Base-by-base conservation (phyloP, 1,140 invertebrate genomes). In the Ceratina australensis region DNA sequence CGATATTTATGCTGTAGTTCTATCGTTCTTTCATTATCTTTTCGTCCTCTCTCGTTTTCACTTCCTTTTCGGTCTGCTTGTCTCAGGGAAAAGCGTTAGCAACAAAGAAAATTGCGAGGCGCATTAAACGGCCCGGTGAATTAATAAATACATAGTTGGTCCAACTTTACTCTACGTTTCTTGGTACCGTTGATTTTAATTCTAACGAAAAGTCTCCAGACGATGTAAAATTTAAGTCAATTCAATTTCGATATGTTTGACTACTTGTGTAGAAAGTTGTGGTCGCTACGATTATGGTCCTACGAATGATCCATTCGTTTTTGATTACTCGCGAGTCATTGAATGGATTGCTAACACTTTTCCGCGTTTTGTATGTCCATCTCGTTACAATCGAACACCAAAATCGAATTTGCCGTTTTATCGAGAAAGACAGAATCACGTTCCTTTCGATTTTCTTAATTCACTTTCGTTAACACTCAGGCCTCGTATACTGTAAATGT, bases 361-460 rank as follows among this genome's bases (percentile, higher is more conserved):
- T 52, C 22, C 3, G 0, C 0, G 15, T 2, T n/a, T 10, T 3
- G 2, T 47, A 0, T 22, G 13, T n/a, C 28, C 10, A 1, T 42
- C 22, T 26, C 8, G 72, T 67, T 66, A 20, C 49, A 13, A 52
- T 42, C 16, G 42, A n/a, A 5, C 24, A 10, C 54, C 60, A 49
- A 64, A n/a, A 50, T 65, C 71, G 66, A 69, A 59, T 64, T 75
- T 65, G 52, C n/a, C 47, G 52, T 76, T 82, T 76, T 82, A 77
- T 81, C 79, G 79, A 82, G 78, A 81, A 82, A 76, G 69, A 26
- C 28, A 59, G 22, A 80, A 49, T 2, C 49, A 54, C 60, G 10
- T 63, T 50, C 10, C 10, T 10, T 26, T 4, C 33, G 33, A 7
- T 15, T 13, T 8, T 0, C 2, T 50, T 50, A 2, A 13, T 4